Conservation (phyloP, 2,113 vertebrate species). For the Indri indri region DNA sequence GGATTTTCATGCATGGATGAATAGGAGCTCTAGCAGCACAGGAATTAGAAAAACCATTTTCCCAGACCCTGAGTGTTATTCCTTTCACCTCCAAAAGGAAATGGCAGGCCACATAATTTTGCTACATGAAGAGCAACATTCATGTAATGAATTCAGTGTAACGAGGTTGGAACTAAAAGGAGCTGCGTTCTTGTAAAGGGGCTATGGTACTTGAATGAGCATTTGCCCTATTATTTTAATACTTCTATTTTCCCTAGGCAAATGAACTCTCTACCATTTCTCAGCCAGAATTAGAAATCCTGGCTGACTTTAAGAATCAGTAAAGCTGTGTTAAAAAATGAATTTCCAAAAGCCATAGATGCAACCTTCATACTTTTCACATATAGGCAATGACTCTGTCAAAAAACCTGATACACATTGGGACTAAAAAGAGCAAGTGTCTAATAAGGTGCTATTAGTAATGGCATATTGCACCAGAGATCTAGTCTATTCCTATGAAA, state of each 20-base stretch:
- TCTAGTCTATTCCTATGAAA: neutral
- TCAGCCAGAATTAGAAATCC: slow-evolving; percentile 21
- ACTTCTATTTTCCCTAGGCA: slow-evolving; percentile 1
- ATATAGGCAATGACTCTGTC: slow-evolving; percentile 10
- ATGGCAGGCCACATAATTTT: slow-evolving; percentile 32
- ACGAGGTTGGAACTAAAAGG: slow-evolving; percentile 45
- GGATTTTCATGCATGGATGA: slow-evolving; percentile 60
- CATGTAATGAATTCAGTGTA: neutral
- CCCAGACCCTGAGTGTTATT: neutral
- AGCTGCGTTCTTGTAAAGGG: slow-evolving; percentile 24
- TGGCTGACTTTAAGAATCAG: slow-evolving; percentile 21
- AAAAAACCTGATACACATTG: neutral
- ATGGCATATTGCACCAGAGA: neutral
- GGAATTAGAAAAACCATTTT: slow-evolving; percentile 38
- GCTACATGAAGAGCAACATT: slow-evolving; percentile 1
- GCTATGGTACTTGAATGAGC: neutral
- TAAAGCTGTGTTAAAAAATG: slow-evolving; percentile 31
- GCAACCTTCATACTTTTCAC: slow-evolving; percentile 3
- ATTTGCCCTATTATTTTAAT: neutral
- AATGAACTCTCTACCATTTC: neutral
- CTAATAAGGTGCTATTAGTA: slow-evolving; percentile 1
- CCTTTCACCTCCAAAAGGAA: slow-evolving; percentile 58
- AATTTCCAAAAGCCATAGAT: slow-evolving; percentile 3
- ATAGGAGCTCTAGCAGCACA: slow-evolving; percentile 1
- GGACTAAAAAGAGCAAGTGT: neutral